Evolutionary conservation across 2,888 invertebrate species (phyloP), one percentile per base, ranked within the genome.

Genomic region (Drosophila stalkeri): DNA sequence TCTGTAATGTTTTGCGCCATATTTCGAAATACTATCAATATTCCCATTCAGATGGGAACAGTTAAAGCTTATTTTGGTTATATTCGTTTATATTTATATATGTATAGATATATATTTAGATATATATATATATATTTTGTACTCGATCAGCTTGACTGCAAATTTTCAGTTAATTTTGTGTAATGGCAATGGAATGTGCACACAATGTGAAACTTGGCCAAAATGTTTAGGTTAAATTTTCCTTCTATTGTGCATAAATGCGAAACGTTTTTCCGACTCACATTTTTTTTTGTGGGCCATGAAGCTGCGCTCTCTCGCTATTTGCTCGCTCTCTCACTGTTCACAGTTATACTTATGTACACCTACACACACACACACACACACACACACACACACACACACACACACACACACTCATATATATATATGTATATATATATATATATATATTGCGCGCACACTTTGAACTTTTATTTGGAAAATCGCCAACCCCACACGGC

Each of bases 401-500:
- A n/a, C n/a, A 20, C 52, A 54, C 52, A 37, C 23, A 27, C 27
- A 43, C 39, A 27, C 47, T 47, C 41, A 55, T 52, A 43, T 35
- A 56, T 44, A 56, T 35, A 44, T 23, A 55, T 43, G 31, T 47
- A 60, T 41, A 66, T 54, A 64, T 33, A 43, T 9, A 43, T 9
- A 41, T 4, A 11, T 4, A 8, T 8, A 27, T 44, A 12, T 6
- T 12, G 20, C 44, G 47, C 52, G 44, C 51, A 61, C 39, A 51
- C 51, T 68, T 80, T 80, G 76, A 82, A 82, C 85, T 84, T 88
- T 84, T 77, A 56, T 82, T 81, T 84, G 84, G 89, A 77, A 86
- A 80, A 64, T 75, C 86, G 84, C 86, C 84, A 84, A 88, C 86
- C 77, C 86, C 83, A 79, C 76, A 85, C 76, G 82, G 82, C 73